Evolutionary conservation across 1,140 invertebrate genomes (phyloP).

Genomic region (Pentalonia nigronervosa): DNA sequence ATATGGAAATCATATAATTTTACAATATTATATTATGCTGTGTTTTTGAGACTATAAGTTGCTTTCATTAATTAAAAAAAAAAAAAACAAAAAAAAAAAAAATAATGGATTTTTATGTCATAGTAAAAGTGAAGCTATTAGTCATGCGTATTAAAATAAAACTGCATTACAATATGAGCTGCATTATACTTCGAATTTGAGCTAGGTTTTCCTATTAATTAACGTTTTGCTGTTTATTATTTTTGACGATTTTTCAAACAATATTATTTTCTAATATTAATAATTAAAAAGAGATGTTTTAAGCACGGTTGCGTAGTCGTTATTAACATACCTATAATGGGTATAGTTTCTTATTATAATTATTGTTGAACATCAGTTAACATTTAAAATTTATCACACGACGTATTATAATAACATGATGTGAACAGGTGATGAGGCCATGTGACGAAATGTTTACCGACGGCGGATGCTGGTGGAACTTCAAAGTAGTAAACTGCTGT

Average conservation of each 20-base stretch:
- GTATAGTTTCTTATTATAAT: neutral
- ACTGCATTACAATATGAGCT: no score
- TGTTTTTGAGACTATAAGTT: no score
- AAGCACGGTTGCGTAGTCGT: neutral
- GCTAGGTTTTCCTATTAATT: no score
- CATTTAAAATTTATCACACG: neutral
- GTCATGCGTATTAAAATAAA: no score
- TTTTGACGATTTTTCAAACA: neutral
- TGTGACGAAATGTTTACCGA: conserved; percentile 62
- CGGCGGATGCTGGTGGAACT: conserved; percentile 62
- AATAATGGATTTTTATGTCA: no score
- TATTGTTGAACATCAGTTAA: neutral
- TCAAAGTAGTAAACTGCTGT: conserved; percentile 61
- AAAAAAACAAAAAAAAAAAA: no score
- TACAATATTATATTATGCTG: no score
- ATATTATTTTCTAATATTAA: neutral
- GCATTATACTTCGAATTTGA: no score
- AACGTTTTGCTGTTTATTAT: neutral
- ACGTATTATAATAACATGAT: no score
- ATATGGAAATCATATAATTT: no score
- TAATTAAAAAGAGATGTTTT: neutral
- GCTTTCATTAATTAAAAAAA: no score
- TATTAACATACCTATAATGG: neutral
- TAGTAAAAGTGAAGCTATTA: no score
- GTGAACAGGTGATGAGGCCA: conserved; percentile 61